Evolutionary conservation across 2,797 vertebrate genomes (phyloP).

Genomic region (Amniataba percoides): DNA sequence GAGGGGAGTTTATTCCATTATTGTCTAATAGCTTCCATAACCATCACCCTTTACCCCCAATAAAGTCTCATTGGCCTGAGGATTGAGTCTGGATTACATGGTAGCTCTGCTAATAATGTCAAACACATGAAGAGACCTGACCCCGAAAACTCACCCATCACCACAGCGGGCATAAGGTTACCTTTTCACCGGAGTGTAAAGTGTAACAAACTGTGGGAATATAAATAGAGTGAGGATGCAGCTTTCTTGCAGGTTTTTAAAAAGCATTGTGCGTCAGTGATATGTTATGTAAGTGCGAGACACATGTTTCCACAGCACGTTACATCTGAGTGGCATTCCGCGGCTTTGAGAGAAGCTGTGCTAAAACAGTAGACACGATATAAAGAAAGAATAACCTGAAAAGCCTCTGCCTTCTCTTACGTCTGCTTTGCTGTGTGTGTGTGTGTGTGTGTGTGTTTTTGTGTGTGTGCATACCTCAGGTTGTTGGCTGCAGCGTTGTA

Average conservation of each 20-base stretch:
- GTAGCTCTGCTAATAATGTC: constrained; percentile 84
- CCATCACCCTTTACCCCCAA: constrained; percentile 83
- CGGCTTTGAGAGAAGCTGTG: constrained; percentile 6
- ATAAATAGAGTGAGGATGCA: constrained; percentile 19
- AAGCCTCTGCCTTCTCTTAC: constrained; percentile 35
- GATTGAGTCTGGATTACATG: constrained; percentile 83
- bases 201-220: constrained; percentile 36
- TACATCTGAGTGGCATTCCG: constrained; percentile 16
- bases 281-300: constrained; percentile 23
- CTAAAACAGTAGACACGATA: constrained; percentile 36
- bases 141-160: constrained; percentile 69
- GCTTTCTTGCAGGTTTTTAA: constrained; percentile 17
- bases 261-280: neutral
- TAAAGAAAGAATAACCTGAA: constrained; percentile 35
- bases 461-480: constrained; percentile 65
- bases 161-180: constrained; percentile 51
- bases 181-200: constrained; percentile 50
- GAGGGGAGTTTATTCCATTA: constrained; percentile 81
- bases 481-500: constrained; percentile 69
- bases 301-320: constrained; percentile 33
- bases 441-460: constrained; percentile 23
- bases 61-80: constrained; percentile 81
- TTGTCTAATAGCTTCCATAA: constrained; percentile 86
- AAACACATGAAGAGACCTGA: constrained; percentile 82
- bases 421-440: constrained; percentile 11